These are phyloP conservation scores for Conus canariensis DNA, from an alignment of 2,888 invertebrate genomes.

Conservation along the genomic window DNA sequence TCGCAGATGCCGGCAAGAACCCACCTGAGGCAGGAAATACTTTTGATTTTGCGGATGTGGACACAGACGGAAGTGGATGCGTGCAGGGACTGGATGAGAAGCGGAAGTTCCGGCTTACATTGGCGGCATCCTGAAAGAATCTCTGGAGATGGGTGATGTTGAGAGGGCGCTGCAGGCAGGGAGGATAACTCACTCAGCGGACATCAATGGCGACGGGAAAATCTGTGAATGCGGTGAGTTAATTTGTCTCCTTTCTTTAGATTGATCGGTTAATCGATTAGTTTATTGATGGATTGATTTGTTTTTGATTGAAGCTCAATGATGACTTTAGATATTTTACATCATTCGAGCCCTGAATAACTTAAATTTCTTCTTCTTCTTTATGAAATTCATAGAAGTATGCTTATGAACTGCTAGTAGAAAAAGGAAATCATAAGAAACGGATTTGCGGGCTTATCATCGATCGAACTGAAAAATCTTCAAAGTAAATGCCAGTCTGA, in stretches of 20 bases:
- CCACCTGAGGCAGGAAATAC: background rate
- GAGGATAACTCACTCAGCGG: constrained; percentile 28
- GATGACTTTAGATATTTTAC: background rate
- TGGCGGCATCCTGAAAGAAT: constrained; percentile 1
- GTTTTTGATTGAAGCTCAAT: too few relatives aligned
- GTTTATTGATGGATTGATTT: too few relatives aligned
- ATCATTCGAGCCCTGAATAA: too few relatives aligned
- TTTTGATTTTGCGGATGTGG: constrained; percentile 37
- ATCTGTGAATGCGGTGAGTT: constrained; percentile 39
- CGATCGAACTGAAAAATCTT: too few relatives aligned
- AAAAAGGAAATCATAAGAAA: too few relatives aligned
- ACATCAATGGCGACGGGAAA: constrained; percentile 35
- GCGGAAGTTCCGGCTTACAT: constrained; percentile 27
- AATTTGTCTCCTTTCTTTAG: too few relatives aligned
- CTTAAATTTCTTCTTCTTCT: too few relatives aligned
- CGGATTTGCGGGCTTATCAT: too few relatives aligned
- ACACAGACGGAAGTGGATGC: constrained; percentile 36
- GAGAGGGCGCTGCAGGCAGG: constrained; percentile 36
- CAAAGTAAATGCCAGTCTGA: too few relatives aligned
- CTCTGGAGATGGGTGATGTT: constrained; percentile 11
- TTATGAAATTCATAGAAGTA: too few relatives aligned
- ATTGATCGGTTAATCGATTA: too few relatives aligned
- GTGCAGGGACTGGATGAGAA: constrained; percentile 31
- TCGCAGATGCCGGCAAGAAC: background rate
- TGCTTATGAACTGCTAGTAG: too few relatives aligned